Conservation (phyloP, 2,797 vertebrate genomes). For the Enteromius thamalakanensis region DNA sequence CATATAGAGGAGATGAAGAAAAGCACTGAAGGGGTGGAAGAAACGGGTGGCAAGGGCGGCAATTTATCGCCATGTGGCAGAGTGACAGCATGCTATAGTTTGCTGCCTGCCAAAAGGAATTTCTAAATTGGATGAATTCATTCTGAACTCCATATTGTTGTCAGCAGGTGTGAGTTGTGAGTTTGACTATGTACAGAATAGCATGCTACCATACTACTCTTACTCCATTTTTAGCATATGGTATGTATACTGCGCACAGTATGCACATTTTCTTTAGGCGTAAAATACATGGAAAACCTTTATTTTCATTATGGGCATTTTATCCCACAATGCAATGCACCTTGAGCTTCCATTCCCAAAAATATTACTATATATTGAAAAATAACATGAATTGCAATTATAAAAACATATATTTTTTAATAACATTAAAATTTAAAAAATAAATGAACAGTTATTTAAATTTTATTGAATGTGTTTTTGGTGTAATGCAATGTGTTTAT, state of each 20-base stretch:
- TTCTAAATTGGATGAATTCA: slow-evolving; percentile 55
- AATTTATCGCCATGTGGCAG: slow-evolving; percentile 48
- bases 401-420: not conserved
- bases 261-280: not conserved
- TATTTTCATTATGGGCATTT: not conserved
- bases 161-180: slow-evolving; percentile 48
- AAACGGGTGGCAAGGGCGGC: slow-evolving; percentile 22
- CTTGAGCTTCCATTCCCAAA: not conserved
- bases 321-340: not conserved
- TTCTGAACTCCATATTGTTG: slow-evolving; percentile 46
- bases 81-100: slow-evolving; percentile 40
- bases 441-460: not conserved
- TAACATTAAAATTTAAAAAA: not conserved
- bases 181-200: not conserved
- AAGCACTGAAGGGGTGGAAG: slow-evolving; percentile 24
- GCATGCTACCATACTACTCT: not conserved
- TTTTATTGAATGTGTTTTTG: not conserved
- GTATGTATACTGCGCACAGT: not conserved
- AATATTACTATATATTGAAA: not conserved
- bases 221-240: not conserved
- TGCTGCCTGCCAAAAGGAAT: slow-evolving; percentile 50
- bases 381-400: not conserved
- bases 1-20: slow-evolving; percentile 48
- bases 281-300: not conserved
- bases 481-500: too few relatives aligned